These are phyloP conservation scores for Lerista edwardsae DNA, from an alignment of 2,797 vertebrate genomes.

Conservation along the genomic window DNA sequence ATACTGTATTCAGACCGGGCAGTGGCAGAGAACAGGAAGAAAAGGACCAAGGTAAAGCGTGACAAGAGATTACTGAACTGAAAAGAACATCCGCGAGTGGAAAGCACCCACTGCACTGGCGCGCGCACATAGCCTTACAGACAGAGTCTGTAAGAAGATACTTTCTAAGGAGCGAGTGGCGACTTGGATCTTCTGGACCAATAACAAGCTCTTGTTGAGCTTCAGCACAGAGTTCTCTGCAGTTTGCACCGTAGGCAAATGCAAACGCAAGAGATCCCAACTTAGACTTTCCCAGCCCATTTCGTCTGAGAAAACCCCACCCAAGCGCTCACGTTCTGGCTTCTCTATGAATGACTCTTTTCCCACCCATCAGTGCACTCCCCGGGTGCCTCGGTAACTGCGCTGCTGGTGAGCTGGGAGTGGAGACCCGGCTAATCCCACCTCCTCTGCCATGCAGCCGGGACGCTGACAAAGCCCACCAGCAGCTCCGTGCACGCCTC, in stretches of 20 bases:
- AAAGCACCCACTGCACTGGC: no score
- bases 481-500: neutral
- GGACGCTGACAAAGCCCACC: neutral
- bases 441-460: conserved; percentile 1
- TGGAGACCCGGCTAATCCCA: neutral
- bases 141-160: neutral
- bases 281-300: neutral
- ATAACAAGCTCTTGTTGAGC: no score
- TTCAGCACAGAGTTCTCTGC: no score
- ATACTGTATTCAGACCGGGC: neutral
- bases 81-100: neutral
- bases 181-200: neutral
- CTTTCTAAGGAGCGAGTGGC: no score
- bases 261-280: neutral
- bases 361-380: neutral
- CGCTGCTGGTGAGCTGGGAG: neutral
- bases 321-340: neutral
- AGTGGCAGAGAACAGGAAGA: neutral
- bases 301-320: neutral
- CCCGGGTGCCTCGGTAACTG: neutral
- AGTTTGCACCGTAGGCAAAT: neutral
- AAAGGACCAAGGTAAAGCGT: neutral
- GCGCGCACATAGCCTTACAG: no score
- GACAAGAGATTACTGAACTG: neutral
- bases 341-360: neutral